Evolutionary conservation across 2,888 invertebrate genomes (phyloP), one percentile per base, ranked within the genome.

Genomic region (Drosophila mulleri): DNA sequence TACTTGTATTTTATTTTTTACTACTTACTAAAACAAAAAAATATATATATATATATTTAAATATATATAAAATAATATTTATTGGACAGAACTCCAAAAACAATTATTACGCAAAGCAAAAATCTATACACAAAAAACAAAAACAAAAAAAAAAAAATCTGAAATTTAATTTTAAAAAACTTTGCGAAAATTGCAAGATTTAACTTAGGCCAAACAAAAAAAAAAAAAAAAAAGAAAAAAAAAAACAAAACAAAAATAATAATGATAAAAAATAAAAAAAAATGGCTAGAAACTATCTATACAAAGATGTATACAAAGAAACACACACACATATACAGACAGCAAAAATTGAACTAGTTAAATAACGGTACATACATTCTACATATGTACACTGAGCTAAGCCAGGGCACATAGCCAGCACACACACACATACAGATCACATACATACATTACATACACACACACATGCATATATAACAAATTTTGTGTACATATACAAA

Each of bases 71-170:
- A 32, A 32, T 2, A 32, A 32, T 3, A n/a, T n/a, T n/a, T n/a
- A n/a, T n/a, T n/a, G n/a, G n/a, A n/a, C n/a, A n/a, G 64, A 87
- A 78, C 88, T 87, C 85, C 90, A 86, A 80, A 68, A 67, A 78
- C 80, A 86, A 67, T 16, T 23, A 53, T 12, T 56, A 69, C 65
- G 42, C 18, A 60, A 62, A 60, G 7, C n/a, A 64, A 63, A 63
- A 67, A 71, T 26, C 26, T 26, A 26, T 26, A 26, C 26, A 56
- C 12, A 18, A 18, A 14, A 16, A 60, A 41, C 4, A 3, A 11
- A 35, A 6, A n/a, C 8, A 45, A 47, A 23, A 35, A 6, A n/a
- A 12, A 45, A 47, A 23, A 32, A n/a, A 48, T 37, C 39, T 29
- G 39, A 69, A 67, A 68, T 52, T 56, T 23, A 65, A 54, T n/a